These are phyloP conservation scores for Melanostigma gelatinosum DNA, from an alignment of 2,113 vertebrate genomes.

Conservation along the genomic window DNA sequence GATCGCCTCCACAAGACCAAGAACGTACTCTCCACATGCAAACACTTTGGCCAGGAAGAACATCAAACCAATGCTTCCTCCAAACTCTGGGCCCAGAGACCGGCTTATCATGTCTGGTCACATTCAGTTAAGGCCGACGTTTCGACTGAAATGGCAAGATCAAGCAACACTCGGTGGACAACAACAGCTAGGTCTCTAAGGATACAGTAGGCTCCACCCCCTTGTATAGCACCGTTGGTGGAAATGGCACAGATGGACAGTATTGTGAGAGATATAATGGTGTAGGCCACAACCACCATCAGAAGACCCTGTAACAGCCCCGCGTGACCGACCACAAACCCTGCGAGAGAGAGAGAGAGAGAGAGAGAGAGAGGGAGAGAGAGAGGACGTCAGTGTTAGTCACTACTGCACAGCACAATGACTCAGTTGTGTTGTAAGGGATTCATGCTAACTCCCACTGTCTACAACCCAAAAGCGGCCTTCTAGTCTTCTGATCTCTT, in stretches of 20 bases:
- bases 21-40: constrained; percentile 90
- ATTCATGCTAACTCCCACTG: constrained; percentile 9
- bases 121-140: constrained; percentile 58
- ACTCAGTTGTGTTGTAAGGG: constrained; percentile 1
- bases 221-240: constrained; percentile 92
- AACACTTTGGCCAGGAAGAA: constrained; percentile 93
- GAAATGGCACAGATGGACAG: constrained; percentile 93
- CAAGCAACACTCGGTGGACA: background rate
- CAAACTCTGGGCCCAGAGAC: constrained; percentile 92
- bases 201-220: constrained; percentile 95
- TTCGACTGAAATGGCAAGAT: background rate
- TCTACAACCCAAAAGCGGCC: too few relatives aligned
- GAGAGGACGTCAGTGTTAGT: constrained; percentile 34
- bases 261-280: constrained; percentile 90
- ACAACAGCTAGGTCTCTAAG: constrained; percentile 53
- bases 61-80: constrained; percentile 95
- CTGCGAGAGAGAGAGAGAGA: constrained; percentile 73
- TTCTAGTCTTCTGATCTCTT: too few relatives aligned
- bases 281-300: constrained; percentile 90
- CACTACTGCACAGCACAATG: constrained; percentile 25
- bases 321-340: constrained; percentile 92
- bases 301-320: constrained; percentile 89
- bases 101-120: constrained; percentile 92
- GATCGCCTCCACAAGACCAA: constrained; percentile 91
- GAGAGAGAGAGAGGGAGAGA: background rate